phyloP scores from a whole-genome alignment of 2,797 vertebrate species.

The Threskiornis aethiopicus region DNA sequence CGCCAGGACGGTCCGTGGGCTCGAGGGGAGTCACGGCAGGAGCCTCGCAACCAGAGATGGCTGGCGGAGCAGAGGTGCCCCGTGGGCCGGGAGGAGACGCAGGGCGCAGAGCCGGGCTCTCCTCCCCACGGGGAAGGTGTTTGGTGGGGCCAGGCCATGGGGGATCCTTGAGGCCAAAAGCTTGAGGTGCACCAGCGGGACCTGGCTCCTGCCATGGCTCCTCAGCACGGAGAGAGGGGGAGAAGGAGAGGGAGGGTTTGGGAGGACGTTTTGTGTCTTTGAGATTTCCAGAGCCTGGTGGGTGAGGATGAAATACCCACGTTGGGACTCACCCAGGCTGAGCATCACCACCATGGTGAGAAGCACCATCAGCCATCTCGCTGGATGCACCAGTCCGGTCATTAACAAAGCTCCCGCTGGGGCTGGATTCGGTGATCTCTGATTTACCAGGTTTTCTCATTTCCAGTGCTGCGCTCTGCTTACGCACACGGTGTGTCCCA shows the following conservation, averaged over 20 bases:
- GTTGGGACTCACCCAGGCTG: accelerated
- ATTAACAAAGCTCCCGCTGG: accelerated
- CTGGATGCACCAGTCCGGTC: not conserved
- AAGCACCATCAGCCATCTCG: not conserved
- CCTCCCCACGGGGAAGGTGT: not conserved
- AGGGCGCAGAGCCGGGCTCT: not conserved
- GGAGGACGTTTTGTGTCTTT: not conserved
- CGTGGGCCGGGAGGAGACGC: not conserved
- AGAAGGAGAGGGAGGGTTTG: not conserved
- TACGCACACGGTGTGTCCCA: accelerated
- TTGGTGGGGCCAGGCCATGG: not conserved
- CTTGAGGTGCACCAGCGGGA: not conserved
- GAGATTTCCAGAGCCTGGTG: not conserved
- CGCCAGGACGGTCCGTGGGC: accelerated
- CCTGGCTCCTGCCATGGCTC: not conserved
- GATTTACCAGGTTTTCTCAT: not conserved
- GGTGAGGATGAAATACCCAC: not conserved
- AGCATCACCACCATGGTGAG: not conserved
- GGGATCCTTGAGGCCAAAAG: not conserved
- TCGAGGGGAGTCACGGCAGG: not conserved
- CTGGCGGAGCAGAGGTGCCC: not conserved
- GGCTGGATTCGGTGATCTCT: not conserved
- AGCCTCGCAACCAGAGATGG: not conserved
- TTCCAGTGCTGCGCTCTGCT: too few relatives aligned
- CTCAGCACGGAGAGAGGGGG: accelerated